These are phyloP conservation scores for Gnathonemus longibarbis DNA, from an alignment of 2,113 vertebrate species.

Conservation along the genomic window DNA sequence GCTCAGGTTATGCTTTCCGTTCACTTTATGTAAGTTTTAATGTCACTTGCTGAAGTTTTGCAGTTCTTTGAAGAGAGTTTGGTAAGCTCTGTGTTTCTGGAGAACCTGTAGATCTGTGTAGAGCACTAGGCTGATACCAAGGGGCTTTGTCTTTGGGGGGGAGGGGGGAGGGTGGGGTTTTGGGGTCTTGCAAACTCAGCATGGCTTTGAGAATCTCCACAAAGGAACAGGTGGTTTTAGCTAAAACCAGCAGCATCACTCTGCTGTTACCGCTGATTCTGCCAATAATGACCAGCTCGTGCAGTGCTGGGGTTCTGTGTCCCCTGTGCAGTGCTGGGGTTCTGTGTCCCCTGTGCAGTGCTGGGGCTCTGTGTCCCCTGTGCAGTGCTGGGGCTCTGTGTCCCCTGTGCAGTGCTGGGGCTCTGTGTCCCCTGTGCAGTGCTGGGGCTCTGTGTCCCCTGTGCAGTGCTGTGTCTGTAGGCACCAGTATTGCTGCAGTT, in stretches of 20 bases:
- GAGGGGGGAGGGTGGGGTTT: background rate
- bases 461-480: background rate
- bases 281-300: background rate
- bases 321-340: background rate
- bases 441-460: no score
- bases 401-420: background rate
- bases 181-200: background rate
- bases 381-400: background rate
- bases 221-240: background rate
- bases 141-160: background rate
- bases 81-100: background rate
- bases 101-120: background rate
- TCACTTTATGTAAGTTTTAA: background rate
- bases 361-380: no score
- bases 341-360: no score
- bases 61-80: background rate
- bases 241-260: background rate
- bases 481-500: background rate
- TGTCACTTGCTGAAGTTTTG: background rate
- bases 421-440: no score
- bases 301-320: background rate
- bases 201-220: background rate
- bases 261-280: background rate
- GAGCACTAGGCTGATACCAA: background rate
- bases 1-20: background rate